phyloP scores from a whole-genome alignment of 2,888 invertebrate genomes.

The Campoplex capitator region DNA sequence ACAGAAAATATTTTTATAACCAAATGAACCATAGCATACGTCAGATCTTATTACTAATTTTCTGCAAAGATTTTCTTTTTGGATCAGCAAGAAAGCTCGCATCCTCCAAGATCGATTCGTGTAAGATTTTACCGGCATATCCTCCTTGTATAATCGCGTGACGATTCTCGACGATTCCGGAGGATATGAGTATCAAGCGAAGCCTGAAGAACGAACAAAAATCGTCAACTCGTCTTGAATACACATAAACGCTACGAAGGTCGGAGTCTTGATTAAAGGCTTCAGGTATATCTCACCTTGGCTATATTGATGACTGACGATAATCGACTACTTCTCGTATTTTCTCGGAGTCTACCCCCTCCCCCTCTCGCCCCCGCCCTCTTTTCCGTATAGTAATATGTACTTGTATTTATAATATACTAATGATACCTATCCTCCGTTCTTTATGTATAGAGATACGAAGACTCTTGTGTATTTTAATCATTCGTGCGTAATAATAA shows the following conservation, averaged over 20 bases:
- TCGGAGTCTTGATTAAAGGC: conserved; percentile 59
- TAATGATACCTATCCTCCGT: conserved; percentile 31
- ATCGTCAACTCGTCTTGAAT: conserved; percentile 46
- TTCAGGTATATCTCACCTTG: conserved; percentile 48
- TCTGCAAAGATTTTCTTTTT: neutral
- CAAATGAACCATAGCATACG: neutral
- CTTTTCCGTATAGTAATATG: neutral
- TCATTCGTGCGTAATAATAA: conserved; percentile 59
- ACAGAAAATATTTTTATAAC: neutral
- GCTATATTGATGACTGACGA: conserved; percentile 52
- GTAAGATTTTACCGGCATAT: conserved; percentile 12
- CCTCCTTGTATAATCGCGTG: conserved; percentile 27
- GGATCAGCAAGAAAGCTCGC: conserved; percentile 13
- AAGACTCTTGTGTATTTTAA: conserved; percentile 48
- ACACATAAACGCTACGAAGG: conserved; percentile 47
- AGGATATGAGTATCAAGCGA: conserved; percentile 36
- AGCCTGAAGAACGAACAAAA: conserved; percentile 29
- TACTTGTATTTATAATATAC: conserved; percentile 36
- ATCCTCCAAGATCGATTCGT: conserved; percentile 14
- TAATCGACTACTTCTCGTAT: conserved; percentile 55
- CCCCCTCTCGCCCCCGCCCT: neutral
- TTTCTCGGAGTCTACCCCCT: conserved; percentile 13
- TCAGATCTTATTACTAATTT: neutral
- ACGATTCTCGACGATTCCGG: conserved; percentile 42
- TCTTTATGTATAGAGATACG: conserved; percentile 14